These are phyloP conservation scores for Drosophila tristis DNA, from an alignment of 1,140 invertebrate species.

Conservation along the genomic window DNA sequence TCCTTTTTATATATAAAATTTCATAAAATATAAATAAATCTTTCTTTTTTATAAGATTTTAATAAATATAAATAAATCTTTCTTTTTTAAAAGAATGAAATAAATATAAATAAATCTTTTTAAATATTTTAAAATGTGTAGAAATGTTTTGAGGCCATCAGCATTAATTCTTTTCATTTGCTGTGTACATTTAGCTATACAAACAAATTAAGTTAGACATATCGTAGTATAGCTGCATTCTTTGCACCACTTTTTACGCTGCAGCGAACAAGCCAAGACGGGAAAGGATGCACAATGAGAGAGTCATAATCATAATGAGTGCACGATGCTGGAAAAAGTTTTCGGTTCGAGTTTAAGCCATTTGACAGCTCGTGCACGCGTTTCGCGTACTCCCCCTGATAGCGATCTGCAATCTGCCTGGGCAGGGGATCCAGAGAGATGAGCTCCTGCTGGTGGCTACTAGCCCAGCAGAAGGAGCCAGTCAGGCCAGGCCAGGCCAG, in stretches of 20 bases:
- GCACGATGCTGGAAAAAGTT: slow-evolving; percentile 63
- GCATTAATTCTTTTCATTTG: too few relatives aligned
- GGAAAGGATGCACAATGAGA: slow-evolving; percentile 10
- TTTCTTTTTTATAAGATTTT: too few relatives aligned
- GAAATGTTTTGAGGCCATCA: too few relatives aligned
- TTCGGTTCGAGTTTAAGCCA: slow-evolving; percentile 19
- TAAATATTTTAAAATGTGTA: too few relatives aligned
- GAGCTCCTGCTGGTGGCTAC: neutral
- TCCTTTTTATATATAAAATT: too few relatives aligned
- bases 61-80: too few relatives aligned
- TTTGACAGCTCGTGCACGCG: slow-evolving; percentile 81
- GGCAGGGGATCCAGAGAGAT: neutral
- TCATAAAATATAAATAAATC: too few relatives aligned
- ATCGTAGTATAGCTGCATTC: slow-evolving; percentile 21
- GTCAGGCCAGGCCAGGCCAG: neutral
- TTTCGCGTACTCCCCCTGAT: slow-evolving; percentile 65
- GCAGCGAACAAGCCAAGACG: neutral
- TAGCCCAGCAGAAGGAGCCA: neutral
- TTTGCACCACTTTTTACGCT: slow-evolving; percentile 60
- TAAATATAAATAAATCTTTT: too few relatives aligned
- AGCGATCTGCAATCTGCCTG: slow-evolving; percentile 41
- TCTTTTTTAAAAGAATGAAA: too few relatives aligned
- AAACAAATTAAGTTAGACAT: neutral
- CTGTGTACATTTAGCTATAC: too few relatives aligned
- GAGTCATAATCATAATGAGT: slow-evolving; percentile 81